These are phyloP conservation scores for Cynocephalus volans DNA, from an alignment of 2,113 vertebrate genomes.

Conservation along the genomic window DNA sequence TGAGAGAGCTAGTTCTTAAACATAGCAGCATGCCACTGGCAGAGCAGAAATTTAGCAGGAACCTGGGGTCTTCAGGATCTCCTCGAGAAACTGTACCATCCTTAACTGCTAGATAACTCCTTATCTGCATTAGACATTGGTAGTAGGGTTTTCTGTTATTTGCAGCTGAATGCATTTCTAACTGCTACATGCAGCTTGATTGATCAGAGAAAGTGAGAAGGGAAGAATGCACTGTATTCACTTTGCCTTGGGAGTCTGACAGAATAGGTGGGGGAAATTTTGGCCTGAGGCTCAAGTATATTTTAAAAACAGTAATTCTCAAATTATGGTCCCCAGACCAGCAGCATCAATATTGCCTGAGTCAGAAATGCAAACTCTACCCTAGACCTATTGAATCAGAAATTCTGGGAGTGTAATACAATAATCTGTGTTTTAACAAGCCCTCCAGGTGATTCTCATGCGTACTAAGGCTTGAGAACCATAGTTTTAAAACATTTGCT, in stretches of 20 bases:
- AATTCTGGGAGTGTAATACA: not conserved
- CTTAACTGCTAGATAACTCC: not conserved
- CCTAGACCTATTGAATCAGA: not conserved
- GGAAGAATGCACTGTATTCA: not conserved
- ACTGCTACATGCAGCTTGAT: not conserved
- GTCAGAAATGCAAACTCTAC: not conserved
- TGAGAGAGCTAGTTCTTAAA: not conserved
- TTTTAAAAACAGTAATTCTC: not conserved
- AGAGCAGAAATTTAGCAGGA: not conserved
- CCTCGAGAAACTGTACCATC: not conserved
- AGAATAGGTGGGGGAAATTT: not conserved
- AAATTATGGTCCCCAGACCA: not conserved
- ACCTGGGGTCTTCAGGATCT: not conserved
- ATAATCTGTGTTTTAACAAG: not conserved
- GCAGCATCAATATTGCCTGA: not conserved
- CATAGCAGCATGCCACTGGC: not conserved
- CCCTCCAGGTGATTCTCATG: not conserved
- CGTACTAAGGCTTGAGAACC: not conserved
- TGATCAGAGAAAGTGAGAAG: not conserved
- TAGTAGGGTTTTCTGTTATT: not conserved
- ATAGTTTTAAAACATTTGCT: not conserved
- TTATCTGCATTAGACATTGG: not conserved
- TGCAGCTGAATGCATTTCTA: not conserved
- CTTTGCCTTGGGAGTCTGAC: not conserved
- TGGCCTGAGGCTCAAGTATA: not conserved